Conservation (phyloP, 2,113 vertebrate genomes). For the Xiphias gladius region DNA sequence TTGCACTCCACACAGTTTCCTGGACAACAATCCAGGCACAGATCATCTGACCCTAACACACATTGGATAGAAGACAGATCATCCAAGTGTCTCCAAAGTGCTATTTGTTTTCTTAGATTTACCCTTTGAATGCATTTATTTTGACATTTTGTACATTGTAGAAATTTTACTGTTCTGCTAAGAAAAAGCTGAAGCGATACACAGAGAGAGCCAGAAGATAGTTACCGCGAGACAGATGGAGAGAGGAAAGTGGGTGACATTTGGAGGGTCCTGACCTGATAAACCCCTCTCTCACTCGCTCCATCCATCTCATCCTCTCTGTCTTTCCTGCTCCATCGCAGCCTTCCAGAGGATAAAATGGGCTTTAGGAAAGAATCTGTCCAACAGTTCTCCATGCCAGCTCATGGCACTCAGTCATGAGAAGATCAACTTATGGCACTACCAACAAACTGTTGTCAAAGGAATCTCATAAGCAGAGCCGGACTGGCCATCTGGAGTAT, state of each 20-base stretch:
- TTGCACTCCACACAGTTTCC: conserved; percentile 23
- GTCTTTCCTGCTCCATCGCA: conserved; percentile 21
- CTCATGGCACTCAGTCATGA: conserved; percentile 48
- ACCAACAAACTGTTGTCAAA: conserved; percentile 32
- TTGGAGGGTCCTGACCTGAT: conserved; percentile 66
- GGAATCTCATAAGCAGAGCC: conserved; percentile 23
- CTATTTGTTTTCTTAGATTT: conserved; percentile 3
- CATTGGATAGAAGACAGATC: conserved; percentile 21
- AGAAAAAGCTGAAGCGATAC: neutral
- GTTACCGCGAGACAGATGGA: conserved; percentile 41
- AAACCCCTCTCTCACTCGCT: conserved; percentile 33
- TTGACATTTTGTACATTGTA: conserved; percentile 11
- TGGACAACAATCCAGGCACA: neutral
- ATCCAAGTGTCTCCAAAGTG: conserved; percentile 27
- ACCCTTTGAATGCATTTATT: neutral
- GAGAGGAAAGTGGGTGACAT: conserved; percentile 46
- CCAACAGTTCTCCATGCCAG: conserved; percentile 56
- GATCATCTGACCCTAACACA: conserved; percentile 33
- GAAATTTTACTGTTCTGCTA: neutral
- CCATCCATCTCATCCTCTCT: conserved; percentile 21
- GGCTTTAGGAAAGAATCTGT: conserved; percentile 67
- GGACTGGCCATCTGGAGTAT: conserved; percentile 68
- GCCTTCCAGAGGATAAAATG: conserved; percentile 65
- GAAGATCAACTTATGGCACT: conserved; percentile 65
- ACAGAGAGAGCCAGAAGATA: neutral